These are phyloP conservation scores for Druon quercuslanigerum DNA, from an alignment of 1,140 invertebrate species.

Conservation along the genomic window DNA sequence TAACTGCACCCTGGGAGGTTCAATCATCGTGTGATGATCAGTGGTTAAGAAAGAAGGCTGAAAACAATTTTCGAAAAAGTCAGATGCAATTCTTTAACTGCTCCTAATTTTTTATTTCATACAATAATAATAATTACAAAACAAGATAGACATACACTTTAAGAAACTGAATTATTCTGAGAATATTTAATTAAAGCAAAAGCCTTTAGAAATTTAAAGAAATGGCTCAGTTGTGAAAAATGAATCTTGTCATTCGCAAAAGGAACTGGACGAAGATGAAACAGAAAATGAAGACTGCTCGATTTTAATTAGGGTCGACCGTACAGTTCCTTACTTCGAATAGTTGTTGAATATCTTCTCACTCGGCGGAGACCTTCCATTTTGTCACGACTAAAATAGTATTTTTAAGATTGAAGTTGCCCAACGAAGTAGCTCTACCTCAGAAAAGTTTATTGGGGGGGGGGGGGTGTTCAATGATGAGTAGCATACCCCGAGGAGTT, in stretches of 20 bases:
- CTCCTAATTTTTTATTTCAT: no score
- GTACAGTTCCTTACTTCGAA: not conserved
- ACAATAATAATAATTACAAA: no score
- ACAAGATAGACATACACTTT: no score
- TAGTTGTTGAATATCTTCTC: slow-evolving; percentile 10
- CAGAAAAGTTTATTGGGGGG: not conserved
- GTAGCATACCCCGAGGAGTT: slow-evolving; percentile 17
- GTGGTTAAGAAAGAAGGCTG: no score
- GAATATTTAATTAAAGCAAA: no score
- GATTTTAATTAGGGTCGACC: not conserved
- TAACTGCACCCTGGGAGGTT: no score
- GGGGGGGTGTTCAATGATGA: not conserved
- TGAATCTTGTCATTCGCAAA: not conserved
- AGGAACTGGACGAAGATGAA: not conserved
- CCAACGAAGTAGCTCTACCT: not conserved
- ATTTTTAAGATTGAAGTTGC: slow-evolving; percentile 3
- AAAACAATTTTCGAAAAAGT: no score
- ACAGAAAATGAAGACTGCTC: not conserved
- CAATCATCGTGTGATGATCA: no score
- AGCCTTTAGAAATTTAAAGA: no score
- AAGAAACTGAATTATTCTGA: no score
- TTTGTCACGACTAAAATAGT: slow-evolving; percentile 11
- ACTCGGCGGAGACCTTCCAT: not conserved
- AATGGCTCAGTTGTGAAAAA: not conserved
- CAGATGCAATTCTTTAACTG: no score